Evolutionary conservation across 2,888 invertebrate species (phyloP).

Genomic region (Phyllotreta striolata): DNA sequence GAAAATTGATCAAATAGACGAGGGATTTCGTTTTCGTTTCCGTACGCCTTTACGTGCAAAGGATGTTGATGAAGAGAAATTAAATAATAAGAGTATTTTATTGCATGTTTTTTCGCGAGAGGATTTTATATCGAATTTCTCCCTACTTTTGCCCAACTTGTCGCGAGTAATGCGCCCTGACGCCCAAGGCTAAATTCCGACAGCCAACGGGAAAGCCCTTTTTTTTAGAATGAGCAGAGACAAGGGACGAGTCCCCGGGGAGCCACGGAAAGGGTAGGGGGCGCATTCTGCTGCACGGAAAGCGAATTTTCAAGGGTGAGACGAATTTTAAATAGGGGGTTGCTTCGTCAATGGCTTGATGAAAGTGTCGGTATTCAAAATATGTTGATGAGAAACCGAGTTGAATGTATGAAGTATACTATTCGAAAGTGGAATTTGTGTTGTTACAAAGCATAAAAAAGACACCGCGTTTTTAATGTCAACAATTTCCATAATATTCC

Average conservation of each 20-base stretch:
- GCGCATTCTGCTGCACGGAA: neutral
- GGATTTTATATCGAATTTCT: conserved; percentile 2
- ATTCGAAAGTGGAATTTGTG: neutral
- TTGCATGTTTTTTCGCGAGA: neutral
- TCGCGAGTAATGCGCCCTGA: neutral
- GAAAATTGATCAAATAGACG: conserved; percentile 14
- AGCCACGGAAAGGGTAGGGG: conserved; percentile 9
- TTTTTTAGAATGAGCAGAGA: neutral
- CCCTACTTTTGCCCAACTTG: neutral
- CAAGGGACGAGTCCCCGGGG: conserved; percentile 7
- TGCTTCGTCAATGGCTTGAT: conserved; percentile 2
- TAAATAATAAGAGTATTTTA: too few relatives aligned
- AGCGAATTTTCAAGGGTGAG: conserved; percentile 10
- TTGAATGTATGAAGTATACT: neutral
- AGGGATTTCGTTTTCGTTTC: neutral
- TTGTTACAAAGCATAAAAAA: too few relatives aligned
- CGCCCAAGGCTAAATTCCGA: conserved; percentile 9
- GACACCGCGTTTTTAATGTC: too few relatives aligned
- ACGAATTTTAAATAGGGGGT: conserved; percentile 5
- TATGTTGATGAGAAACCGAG: neutral
- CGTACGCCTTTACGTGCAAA: neutral
- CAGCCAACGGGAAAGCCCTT: neutral
- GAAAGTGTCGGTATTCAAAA: conserved; percentile 12
- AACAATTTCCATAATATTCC: too few relatives aligned
- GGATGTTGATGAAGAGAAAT: neutral